Conservation (phyloP, 1,140 invertebrate genomes). For the Drosophila pectinifera region DNA sequence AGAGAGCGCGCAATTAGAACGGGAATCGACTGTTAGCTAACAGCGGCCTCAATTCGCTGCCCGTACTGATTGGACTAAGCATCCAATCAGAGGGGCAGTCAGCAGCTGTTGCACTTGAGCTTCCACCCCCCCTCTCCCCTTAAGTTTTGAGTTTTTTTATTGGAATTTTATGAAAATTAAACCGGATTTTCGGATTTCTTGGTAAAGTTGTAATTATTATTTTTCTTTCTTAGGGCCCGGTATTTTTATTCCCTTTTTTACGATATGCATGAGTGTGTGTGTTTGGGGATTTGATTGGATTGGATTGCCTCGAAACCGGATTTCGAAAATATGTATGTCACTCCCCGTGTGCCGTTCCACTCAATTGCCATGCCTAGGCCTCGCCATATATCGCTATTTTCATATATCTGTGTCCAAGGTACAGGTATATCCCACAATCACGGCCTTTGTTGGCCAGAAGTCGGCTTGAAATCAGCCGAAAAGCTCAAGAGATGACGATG, state of each 20-base stretch:
- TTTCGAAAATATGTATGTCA: constrained; percentile 69
- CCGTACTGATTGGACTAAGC: constrained; percentile 52
- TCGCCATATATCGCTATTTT: neutral
- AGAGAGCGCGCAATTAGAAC: constrained; percentile 64
- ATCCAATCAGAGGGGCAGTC: constrained; percentile 27
- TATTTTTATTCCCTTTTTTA: constrained; percentile 26
- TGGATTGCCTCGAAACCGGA: constrained; percentile 75
- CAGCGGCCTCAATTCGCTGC: constrained; percentile 57
- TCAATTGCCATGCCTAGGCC: constrained; percentile 46
- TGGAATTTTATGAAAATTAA: constrained; percentile 67
- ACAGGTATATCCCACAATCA: constrained; percentile 37
- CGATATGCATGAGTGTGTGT: constrained; percentile 19
- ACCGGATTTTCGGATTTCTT: constrained; percentile 68
- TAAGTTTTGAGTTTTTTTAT: constrained; percentile 44
- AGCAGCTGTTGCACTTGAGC: constrained; percentile 47
- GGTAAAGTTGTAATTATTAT: constrained; percentile 61
- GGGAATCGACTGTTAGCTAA: constrained; percentile 69
- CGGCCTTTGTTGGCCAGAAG: constrained; percentile 44
- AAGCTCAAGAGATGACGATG: constrained; percentile 8
- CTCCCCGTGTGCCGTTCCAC: constrained; percentile 42
- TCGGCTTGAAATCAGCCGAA: constrained; percentile 42
- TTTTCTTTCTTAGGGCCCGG: constrained; percentile 51
- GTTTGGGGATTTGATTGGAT: constrained; percentile 64
- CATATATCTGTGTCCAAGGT: constrained; percentile 2
- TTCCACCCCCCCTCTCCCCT: neutral